Evolutionary conservation across 2,113 vertebrate genomes (phyloP).

Genomic region (Chionomys nivalis): DNA sequence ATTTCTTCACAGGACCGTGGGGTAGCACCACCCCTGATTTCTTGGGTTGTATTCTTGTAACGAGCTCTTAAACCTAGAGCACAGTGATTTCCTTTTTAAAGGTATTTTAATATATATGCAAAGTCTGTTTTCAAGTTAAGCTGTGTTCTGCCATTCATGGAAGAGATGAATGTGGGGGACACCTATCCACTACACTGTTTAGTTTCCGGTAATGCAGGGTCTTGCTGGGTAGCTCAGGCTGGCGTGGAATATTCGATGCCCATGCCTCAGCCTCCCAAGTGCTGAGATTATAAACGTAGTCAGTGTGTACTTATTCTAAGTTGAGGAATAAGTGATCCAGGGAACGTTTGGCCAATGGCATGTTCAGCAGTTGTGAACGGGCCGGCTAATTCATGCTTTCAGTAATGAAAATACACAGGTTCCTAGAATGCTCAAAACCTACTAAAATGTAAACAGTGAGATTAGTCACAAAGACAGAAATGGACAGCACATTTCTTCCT

Average conservation of each 20-base stretch:
- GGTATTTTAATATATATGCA: neutral
- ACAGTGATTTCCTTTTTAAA: neutral
- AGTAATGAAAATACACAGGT: neutral
- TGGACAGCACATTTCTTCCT: constrained; percentile 37
- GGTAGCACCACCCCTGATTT: neutral
- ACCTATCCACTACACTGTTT: fast-evolving
- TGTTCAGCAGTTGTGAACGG: neutral
- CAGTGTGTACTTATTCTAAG: neutral
- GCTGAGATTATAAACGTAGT: neutral
- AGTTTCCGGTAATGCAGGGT: fast-evolving
- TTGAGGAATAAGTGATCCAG: fast-evolving
- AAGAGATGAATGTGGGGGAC: fast-evolving
- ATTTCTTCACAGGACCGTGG: neutral
- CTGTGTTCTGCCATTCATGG: neutral
- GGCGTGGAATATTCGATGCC: too few species aligned
- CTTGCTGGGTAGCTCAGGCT: neutral
- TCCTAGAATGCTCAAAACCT: neutral
- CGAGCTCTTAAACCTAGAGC: neutral
- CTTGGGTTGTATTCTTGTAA: neutral
- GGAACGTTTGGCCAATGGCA: neutral
- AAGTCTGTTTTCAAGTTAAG: neutral
- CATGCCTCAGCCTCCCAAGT: too few species aligned
- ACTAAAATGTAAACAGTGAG: neutral
- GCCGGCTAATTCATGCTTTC: neutral
- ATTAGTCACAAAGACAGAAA: neutral